Percentiles rank a stretch among this genome's conserved stretches.
Evolutionary conservation across 2,888 invertebrate genomes (phyloP).

Genomic region (Apodemia zela): DNA sequence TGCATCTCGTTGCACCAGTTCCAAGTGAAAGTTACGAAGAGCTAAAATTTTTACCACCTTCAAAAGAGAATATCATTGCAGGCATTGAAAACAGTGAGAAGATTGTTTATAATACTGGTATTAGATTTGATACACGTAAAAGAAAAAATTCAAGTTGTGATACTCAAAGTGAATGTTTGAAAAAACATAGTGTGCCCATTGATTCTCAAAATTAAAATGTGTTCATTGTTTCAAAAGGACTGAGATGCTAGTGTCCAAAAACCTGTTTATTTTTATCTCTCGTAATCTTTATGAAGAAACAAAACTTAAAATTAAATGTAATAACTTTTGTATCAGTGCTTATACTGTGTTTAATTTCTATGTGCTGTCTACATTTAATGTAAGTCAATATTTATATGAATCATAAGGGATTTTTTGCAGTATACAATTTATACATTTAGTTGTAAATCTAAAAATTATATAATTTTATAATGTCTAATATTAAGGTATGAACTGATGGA

Average conservation of each 20-base stretch:
- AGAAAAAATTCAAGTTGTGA: conserved; percentile 56
- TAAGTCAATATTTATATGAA: conserved; percentile 12
- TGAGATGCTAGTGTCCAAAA: conserved; percentile 11
- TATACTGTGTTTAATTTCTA: conserved; percentile 8
- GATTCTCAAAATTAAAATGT: conserved; percentile 24
- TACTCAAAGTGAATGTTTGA: conserved; percentile 50
- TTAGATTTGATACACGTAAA: conserved; percentile 65
- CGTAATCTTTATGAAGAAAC: neutral
- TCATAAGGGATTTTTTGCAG: conserved; percentile 10
- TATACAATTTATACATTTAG: conserved; percentile 12
- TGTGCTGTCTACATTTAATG: conserved; percentile 10
- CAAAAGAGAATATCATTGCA: conserved; percentile 69
- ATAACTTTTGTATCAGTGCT: conserved; percentile 6
- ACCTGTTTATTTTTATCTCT: neutral
- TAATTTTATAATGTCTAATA: conserved; percentile 9
- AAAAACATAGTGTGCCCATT: conserved; percentile 49
- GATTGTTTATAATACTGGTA: conserved; percentile 66
- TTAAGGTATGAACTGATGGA: neutral
- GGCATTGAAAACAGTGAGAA: conserved; percentile 72
- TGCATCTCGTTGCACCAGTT: conserved; percentile 80
- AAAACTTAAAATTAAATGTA: neutral
- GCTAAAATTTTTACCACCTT: conserved; percentile 63
- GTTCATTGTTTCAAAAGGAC: conserved; percentile 1
- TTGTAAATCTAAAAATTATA: neutral
- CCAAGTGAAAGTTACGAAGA: conserved; percentile 56